Evolutionary conservation across 2,797 vertebrate species (phyloP).

Genomic region (Siniperca obscura): DNA sequence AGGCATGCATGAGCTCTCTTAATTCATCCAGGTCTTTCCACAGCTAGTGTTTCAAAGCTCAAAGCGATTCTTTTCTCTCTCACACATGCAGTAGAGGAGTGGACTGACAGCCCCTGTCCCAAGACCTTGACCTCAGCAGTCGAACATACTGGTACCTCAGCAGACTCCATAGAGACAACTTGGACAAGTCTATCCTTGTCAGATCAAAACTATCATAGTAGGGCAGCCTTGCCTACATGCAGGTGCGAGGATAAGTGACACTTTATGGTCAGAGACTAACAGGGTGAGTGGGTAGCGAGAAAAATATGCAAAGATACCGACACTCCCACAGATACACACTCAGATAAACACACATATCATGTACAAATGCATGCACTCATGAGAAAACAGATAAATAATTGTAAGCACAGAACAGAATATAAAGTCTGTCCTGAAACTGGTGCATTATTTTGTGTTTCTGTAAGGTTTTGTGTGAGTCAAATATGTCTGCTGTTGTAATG

Average conservation of each 20-base stretch:
- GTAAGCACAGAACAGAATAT: not conserved
- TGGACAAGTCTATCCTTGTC: constrained; percentile 80
- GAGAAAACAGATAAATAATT: constrained; percentile 15
- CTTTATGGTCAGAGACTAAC: constrained; percentile 76
- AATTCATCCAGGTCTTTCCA: constrained; percentile 21
- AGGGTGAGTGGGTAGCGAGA: constrained; percentile 47
- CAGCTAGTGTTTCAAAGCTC: constrained; percentile 10
- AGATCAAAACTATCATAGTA: constrained; percentile 78
- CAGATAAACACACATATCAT: not conserved
- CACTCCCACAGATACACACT: constrained; percentile 2
- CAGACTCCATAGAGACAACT: constrained; percentile 71
- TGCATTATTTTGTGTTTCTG: not conserved
- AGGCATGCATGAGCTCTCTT: constrained; percentile 24
- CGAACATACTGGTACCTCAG: constrained; percentile 72
- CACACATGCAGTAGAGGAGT: constrained; percentile 21
- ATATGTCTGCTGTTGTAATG: not conserved
- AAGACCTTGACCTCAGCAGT: constrained; percentile 73
- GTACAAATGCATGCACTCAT: constrained; percentile 6
- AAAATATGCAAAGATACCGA: constrained; percentile 38
- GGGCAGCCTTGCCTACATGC: constrained; percentile 72
- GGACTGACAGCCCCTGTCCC: constrained; percentile 75
- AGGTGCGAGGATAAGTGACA: constrained; percentile 78
- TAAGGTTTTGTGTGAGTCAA: not conserved
- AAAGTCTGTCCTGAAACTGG: not conserved
- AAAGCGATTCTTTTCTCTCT: constrained; percentile 20